These are phyloP conservation scores for Dione juno DNA, from an alignment of 2,888 invertebrate species.

Conservation along the genomic window DNA sequence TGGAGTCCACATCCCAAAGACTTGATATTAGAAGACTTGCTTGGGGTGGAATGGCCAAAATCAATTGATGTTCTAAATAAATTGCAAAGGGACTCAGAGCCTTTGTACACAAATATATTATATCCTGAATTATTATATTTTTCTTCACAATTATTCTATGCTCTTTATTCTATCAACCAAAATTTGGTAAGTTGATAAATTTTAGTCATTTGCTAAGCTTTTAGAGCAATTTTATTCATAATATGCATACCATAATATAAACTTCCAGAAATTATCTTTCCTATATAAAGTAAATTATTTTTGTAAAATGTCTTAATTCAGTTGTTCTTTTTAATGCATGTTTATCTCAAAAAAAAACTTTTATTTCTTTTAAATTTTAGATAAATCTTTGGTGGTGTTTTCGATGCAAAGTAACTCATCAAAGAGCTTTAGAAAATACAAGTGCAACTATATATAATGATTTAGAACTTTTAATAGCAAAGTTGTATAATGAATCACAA, in stretches of 20 bases:
- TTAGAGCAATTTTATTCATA: too few species aligned
- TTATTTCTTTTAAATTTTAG: constrained; percentile 55
- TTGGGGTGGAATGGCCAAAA: constrained; percentile 72
- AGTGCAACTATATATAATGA: constrained; percentile 86
- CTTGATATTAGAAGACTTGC: constrained; percentile 66
- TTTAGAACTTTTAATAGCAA: constrained; percentile 78
- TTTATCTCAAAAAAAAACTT: too few species aligned
- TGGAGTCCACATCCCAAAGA: constrained; percentile 89
- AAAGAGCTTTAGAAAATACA: constrained; percentile 89
- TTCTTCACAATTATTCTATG: constrained; percentile 68
- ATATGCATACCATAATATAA: too few species aligned
- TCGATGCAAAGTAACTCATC: constrained; percentile 88
- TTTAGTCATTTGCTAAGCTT: not conserved
- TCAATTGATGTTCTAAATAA: constrained; percentile 65
- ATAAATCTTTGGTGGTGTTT: constrained; percentile 88
- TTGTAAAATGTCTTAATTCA: too few species aligned
- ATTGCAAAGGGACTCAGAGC: constrained; percentile 86
- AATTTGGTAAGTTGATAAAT: constrained; percentile 62
- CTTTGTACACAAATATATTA: constrained; percentile 85
- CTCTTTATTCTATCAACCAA: constrained; percentile 60
- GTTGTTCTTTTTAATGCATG: too few species aligned
- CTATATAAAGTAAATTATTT: too few species aligned
- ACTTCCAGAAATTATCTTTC: too few species aligned
- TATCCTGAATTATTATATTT: constrained; percentile 80
- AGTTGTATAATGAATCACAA: constrained; percentile 70